phyloP scores from a whole-genome alignment of 2,797 vertebrate species.

The Coreius guichenoti region DNA sequence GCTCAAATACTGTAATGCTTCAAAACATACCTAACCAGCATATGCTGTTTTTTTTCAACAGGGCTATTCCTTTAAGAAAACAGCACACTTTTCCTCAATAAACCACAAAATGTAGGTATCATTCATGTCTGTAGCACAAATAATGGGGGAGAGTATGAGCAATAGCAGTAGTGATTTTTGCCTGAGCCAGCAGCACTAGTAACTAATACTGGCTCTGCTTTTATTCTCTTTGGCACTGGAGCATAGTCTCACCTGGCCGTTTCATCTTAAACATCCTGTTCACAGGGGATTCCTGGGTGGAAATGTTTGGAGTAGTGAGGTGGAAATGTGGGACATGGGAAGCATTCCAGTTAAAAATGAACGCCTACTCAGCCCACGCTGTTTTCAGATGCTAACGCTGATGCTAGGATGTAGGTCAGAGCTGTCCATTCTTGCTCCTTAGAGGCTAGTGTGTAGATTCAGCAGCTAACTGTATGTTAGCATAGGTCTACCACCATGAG shows the following conservation, averaged over 20 bases:
- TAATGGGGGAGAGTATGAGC: neutral
- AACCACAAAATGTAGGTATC: conserved; percentile 3
- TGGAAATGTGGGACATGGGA: conserved; percentile 51
- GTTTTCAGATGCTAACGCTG: conserved; percentile 31
- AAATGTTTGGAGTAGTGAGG: conserved; percentile 40
- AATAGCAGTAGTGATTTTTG: conserved; percentile 1
- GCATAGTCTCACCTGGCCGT: conserved; percentile 43
- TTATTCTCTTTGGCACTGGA: conserved; percentile 33
- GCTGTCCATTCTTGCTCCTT: conserved; percentile 36
- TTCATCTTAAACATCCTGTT: conserved; percentile 31
- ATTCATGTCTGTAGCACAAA: neutral
- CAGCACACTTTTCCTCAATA: neutral
- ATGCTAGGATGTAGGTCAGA: conserved; percentile 51
- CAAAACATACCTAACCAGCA: too few species aligned
- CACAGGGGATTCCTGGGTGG: conserved; percentile 41
- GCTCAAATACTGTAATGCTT: too few species aligned
- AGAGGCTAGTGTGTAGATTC: conserved; percentile 44
- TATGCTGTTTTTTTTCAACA: too few species aligned
- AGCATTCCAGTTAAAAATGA: conserved; percentile 55
- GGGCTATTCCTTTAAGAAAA: neutral
- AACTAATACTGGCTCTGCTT: conserved; percentile 11
- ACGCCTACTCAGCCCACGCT: conserved; percentile 47
- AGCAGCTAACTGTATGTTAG: conserved; percentile 41
- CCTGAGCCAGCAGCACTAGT: conserved; percentile 18
- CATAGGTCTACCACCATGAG: conserved; percentile 28